phyloP scores from a whole-genome alignment of 1,140 invertebrate genomes.

The Megalonaias nervosa region DNA sequence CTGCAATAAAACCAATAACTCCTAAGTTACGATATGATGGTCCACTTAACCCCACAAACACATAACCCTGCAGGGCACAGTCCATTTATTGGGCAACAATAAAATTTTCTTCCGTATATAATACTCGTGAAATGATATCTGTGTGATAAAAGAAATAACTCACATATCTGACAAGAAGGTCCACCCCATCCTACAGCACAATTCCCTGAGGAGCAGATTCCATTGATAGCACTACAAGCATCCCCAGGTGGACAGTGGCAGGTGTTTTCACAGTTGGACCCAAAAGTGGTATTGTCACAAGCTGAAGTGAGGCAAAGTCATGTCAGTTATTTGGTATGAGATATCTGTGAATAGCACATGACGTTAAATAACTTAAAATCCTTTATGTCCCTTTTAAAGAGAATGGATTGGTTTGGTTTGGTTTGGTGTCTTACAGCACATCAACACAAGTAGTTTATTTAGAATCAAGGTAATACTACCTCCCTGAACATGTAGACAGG shows the following conservation, averaged over 20 bases:
- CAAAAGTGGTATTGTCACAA: constrained; percentile 29
- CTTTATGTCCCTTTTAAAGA: background rate
- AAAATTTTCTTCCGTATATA: background rate
- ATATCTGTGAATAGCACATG: background rate
- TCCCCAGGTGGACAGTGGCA: constrained; percentile 33
- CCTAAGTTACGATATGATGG: background rate
- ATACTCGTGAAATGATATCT: background rate
- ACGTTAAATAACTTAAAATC: background rate
- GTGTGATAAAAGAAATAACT: background rate
- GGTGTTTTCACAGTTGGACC: constrained; percentile 10
- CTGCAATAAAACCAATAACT: no score
- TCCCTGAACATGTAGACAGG: no score
- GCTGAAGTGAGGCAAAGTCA: constrained; percentile 14
- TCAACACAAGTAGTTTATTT: no score
- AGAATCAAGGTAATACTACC: no score
- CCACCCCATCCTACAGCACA: constrained; percentile 31
- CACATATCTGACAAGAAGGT: constrained; percentile 36
- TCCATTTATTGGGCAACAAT: background rate
- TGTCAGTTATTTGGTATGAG: background rate
- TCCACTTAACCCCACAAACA: background rate
- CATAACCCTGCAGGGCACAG: background rate
- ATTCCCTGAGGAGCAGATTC: constrained; percentile 17
- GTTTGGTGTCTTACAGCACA: no score
- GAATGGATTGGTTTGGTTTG: no score
- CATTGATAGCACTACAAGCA: constrained; percentile 28